Evolutionary conservation across 2,113 vertebrate species (phyloP), one percentile per base, ranked within the genome.

Genomic region (Grammomys dolichurus): DNA sequence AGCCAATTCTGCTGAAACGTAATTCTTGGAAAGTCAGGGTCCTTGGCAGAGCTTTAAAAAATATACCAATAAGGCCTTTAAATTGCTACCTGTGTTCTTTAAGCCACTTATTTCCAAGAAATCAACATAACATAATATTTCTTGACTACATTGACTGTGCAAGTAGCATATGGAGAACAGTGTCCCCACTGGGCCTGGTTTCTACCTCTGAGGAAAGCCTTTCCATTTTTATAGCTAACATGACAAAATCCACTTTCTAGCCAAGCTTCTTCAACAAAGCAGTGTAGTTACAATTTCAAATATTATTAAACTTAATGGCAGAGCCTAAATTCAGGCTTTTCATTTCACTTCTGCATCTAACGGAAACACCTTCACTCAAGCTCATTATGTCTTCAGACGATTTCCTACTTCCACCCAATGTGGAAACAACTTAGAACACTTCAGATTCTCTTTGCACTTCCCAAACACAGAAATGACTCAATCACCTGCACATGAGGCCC

Each of bases 171-270:
- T 70, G 56, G 91, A 33, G 77, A 97, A 90, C 95, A 81, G 90
- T 94, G 95, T 96, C 96, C 87, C 96, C 93, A 89, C 95, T 95
- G 97, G 93, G 96, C 92, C 91, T 51, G 16, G 80, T 93, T 97
- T 92, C 97, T 36, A 96, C 92, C 97, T 96, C 96, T 93, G 95
- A 96, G 97, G 92, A 96, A 97, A 84, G 86, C 56, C 90, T 97
- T 96, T 94, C 94, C 96, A 85, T 91, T 97, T 97, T 96, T 96
- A 97, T 20, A 97, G 87, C 95, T 95, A 96, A 95, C 94, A 96
- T 95, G 96, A 97, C 96, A 96, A 97, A 98, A 97, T 95, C 94
- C 69, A 96, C 95, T 98, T 97, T 98, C 89, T 96, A 96, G 98
- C 95, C 97, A 97, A 96, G 94, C 94, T 97, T 97, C 94, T 93